Evolutionary conservation across 2,888 invertebrate species (phyloP).

Genomic region (Agrochola macilenta): DNA sequence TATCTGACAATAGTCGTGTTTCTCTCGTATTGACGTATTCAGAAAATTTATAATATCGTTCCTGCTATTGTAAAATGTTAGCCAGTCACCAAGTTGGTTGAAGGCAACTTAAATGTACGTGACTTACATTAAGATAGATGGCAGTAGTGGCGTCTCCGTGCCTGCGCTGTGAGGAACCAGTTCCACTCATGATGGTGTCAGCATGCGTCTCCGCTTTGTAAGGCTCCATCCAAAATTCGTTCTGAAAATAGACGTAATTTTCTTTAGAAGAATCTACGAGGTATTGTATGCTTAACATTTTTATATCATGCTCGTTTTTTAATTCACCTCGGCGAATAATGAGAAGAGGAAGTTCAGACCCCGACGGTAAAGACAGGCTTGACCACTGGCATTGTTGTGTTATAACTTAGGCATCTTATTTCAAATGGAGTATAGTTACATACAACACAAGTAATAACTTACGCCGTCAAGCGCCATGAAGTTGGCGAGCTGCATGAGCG

Average conservation of each 20-base stretch:
- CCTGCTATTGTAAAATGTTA: no score
- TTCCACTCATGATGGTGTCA: constrained; percentile 83
- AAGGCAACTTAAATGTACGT: no score
- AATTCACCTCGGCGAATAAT: neutral
- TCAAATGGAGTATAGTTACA: neutral
- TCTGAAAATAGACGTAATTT: constrained; percentile 70
- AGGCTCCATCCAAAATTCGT: constrained; percentile 88
- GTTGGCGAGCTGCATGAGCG: constrained; percentile 93
- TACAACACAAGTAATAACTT: constrained; percentile 68
- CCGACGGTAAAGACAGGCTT: neutral
- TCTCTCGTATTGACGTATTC: no score
- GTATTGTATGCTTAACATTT: neutral
- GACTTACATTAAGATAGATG: constrained; percentile 85
- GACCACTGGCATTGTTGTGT: neutral
- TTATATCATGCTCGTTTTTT: neutral
- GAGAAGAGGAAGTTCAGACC: neutral
- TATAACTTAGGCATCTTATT: neutral
- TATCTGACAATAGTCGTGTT: no score
- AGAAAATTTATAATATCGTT: no score
- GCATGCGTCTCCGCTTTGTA: constrained; percentile 81
- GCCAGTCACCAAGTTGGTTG: no score
- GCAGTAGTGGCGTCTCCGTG: constrained; percentile 84
- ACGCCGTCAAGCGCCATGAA: constrained; percentile 93
- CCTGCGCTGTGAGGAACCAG: constrained; percentile 79
- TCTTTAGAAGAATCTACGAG: neutral